Conservation (phyloP, 2,888 invertebrate species). For the Eupeodes latifasciatus region DNA sequence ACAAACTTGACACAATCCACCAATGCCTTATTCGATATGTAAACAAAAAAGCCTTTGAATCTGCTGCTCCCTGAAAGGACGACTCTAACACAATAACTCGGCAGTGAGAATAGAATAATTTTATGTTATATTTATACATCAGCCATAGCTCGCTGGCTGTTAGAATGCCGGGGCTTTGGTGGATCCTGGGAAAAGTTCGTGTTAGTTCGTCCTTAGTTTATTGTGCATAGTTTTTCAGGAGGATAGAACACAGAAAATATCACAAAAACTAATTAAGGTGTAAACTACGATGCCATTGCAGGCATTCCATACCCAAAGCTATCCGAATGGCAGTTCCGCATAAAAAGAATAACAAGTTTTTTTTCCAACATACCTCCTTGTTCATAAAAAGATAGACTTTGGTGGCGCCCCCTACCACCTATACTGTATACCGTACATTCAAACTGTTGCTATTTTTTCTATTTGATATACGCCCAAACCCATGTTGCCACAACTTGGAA, state of each 20-base stretch:
- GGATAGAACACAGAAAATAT: conserved; percentile 19
- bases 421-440: not conserved
- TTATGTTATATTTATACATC: conserved; percentile 9
- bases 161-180: not conserved
- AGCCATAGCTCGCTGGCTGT: not conserved
- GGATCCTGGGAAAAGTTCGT: not conserved
- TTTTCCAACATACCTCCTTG: not conserved
- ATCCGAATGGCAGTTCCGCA: not conserved
- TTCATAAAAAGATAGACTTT: no score
- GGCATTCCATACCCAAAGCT: conserved; percentile 9
- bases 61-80: not conserved
- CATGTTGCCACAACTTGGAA: not conserved
- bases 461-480: no score
- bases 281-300: conserved; percentile 44
- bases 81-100: conserved; percentile 13
- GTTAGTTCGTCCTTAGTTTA: not conserved
- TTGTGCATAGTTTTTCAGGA: conserved; percentile 18
- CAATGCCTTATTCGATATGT: conserved; percentile 38
- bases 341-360: conserved; percentile 15
- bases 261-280: conserved; percentile 69
- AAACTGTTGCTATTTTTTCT: conserved; percentile 3
- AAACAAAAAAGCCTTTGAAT: conserved; percentile 30
- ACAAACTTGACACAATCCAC: conserved; percentile 7
- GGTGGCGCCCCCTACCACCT: not conserved
- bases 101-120: conserved; percentile 19